Evolutionary conservation across 2,888 invertebrate species (phyloP).

Genomic region (Copidosoma aretas): DNA sequence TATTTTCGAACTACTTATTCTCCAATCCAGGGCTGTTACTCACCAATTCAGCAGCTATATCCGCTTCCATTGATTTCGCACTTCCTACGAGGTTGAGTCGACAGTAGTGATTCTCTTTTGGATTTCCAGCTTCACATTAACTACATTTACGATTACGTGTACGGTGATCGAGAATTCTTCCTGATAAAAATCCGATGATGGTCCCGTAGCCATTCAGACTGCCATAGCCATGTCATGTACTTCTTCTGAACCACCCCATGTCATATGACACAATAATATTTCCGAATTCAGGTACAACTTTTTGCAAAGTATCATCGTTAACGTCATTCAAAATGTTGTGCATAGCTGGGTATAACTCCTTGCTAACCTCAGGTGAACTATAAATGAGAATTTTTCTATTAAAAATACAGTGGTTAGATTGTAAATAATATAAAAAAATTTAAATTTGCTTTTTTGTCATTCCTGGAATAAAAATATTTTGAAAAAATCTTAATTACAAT

Average conservation of each 20-base stretch:
- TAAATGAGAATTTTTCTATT: too few relatives aligned
- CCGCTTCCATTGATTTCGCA: conserved; percentile 51
- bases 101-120: conserved; percentile 46
- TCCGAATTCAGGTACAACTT: conserved; percentile 23
- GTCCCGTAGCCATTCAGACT: conserved; percentile 46
- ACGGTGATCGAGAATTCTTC: conserved; percentile 45
- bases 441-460: too few relatives aligned
- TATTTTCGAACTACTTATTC: conserved; percentile 38
- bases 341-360: too few relatives aligned
- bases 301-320: too few relatives aligned
- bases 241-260: conserved; percentile 48
- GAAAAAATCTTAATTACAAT: too few relatives aligned
- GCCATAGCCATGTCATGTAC: conserved; percentile 45
- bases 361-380: too few relatives aligned
- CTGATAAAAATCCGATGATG: conserved; percentile 45
- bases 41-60: conserved; percentile 42
- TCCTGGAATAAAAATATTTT: too few relatives aligned
- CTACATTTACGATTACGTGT: conserved; percentile 45
- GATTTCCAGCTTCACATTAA: conserved; percentile 41
- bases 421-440: too few relatives aligned
- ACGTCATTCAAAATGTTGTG: too few relatives aligned
- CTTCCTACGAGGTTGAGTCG: conserved; percentile 47
- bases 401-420: too few relatives aligned
- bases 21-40: conserved; percentile 42
- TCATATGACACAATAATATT: conserved; percentile 48